Evolutionary conservation across 2,888 invertebrate genomes (phyloP), one percentile per base, ranked within the genome.

Genomic region (Oligia latruncula): DNA sequence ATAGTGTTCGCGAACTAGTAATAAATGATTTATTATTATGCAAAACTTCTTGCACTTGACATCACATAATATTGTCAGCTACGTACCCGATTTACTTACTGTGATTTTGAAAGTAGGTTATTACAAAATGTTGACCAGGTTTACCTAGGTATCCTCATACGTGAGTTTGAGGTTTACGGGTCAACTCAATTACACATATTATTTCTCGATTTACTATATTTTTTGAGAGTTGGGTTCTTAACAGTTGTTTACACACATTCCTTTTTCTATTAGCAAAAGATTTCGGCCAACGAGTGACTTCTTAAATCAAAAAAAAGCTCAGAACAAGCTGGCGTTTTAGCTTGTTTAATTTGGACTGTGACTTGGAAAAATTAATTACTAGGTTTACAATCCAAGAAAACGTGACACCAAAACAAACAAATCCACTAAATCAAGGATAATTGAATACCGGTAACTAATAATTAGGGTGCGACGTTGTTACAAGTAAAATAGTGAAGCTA

Each of bases 401-500:
- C 60, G 74, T 86, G 74, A 74, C 43, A 71, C 40, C 29, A 52
- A 72, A 74, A 64, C 77, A n/a, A 58, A 71, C 49, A 68, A 68
- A 29, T 20, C 43, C 23, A 72, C 77, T 49, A 60, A 78, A 76
- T 77, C 72, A 65, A 52, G 13, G 68, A 71, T 79, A 68, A 73
- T 78, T 74, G 43, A 66, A 84, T 49, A 73, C 74, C 49, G 17
- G 29, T 66, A 78, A 74, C 66, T 46, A 70, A 68, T 77, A 74
- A 87, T 85, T 84, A 87, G 75, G 60, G 46, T 84, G 75, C 72
- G 72, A 85, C 72, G 74, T 75, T 76, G 75, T 82, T 82, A 78
- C 82, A 85, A 81, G 82, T 81, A 78, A 84, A 81, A 86, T 80
- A 82, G 87, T 85, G 77, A 85, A 79, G 81, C 77, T 80, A 77